phyloP scores from a whole-genome alignment of 1,140 invertebrate species.

The Latrodectus geometricus region DNA sequence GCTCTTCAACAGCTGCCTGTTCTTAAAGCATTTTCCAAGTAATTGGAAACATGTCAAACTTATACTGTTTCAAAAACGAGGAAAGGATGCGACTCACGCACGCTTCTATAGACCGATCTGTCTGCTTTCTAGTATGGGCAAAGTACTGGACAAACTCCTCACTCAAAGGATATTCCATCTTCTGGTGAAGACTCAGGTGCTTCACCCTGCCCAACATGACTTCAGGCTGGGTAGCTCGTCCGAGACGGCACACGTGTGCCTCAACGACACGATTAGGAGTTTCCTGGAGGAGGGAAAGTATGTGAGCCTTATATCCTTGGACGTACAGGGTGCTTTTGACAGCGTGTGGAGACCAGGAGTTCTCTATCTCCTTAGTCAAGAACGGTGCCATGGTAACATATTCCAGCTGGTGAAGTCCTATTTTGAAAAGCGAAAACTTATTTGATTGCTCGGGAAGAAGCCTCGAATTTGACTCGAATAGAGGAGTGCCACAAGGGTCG shows the following conservation, averaged over 20 bases:
- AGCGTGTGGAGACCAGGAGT: neutral
- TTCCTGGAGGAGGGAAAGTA: neutral
- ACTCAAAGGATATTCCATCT: neutral
- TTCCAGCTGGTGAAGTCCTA: too few relatives aligned
- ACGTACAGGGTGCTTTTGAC: neutral
- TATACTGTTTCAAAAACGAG: slow-evolving; percentile 62
- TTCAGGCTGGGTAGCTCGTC: neutral
- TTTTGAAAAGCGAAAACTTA: too few relatives aligned
- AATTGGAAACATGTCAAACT: slow-evolving; percentile 64
- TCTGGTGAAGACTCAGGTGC: neutral
- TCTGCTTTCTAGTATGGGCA: slow-evolving; percentile 40
- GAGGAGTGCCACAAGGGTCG: too few relatives aligned
- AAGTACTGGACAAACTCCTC: slow-evolving; percentile 29
- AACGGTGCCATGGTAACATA: too few relatives aligned
- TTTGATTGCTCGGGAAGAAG: too few relatives aligned
- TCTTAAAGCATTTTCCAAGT: slow-evolving; percentile 18
- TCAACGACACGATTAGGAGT: neutral
- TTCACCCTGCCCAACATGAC: neutral
- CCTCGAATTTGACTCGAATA: too few relatives aligned
- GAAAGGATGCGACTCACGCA: slow-evolving; percentile 59
- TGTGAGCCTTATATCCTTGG: neutral
- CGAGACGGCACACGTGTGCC: neutral
- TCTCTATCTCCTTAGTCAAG: neutral
- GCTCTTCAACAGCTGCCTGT: neutral
- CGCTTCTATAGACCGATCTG: slow-evolving; percentile 63